Conservation (phyloP, 2,888 invertebrate species). For the Pasiphila rectangulata region DNA sequence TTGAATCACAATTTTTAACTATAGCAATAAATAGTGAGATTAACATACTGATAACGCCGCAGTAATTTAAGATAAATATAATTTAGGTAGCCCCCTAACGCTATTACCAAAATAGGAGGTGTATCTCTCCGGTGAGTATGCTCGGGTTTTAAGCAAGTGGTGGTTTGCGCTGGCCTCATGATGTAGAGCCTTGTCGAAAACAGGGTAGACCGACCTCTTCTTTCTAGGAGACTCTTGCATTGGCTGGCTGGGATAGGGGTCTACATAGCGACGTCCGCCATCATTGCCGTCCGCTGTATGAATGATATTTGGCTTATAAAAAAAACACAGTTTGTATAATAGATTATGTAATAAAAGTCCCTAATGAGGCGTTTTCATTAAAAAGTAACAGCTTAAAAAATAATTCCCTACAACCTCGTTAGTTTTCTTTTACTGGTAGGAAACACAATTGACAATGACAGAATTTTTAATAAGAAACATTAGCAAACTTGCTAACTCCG, state of each 20-base stretch:
- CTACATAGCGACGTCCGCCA: conserved; percentile 68
- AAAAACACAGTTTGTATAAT: too few relatives aligned
- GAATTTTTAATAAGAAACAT: too few relatives aligned
- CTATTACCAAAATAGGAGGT: conserved; percentile 65
- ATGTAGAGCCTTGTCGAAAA: conserved; percentile 49
- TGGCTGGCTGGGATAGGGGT: conserved; percentile 71
- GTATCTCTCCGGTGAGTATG: conserved; percentile 66
- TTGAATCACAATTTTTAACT: too few relatives aligned
- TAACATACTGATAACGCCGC: conserved; percentile 6
- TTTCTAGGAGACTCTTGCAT: conserved; percentile 71
- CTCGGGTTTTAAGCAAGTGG: conserved; percentile 57
- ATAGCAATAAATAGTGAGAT: background rate
- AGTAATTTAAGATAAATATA: conserved; percentile 38
- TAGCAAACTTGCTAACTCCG: too few relatives aligned
- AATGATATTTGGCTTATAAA: conserved; percentile 70
- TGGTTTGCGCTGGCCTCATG: conserved; percentile 45
- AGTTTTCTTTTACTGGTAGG: too few relatives aligned
- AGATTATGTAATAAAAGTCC: too few relatives aligned
- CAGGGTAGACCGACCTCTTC: conserved; percentile 62
- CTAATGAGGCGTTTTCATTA: too few relatives aligned
- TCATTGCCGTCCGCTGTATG: conserved; percentile 76
- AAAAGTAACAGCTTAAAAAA: too few relatives aligned
- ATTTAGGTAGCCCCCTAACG: conserved; percentile 43
- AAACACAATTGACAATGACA: too few relatives aligned
- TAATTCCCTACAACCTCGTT: too few relatives aligned